Conservation (phyloP, 2,113 vertebrate species). For the Centropus bengalensis region DNA sequence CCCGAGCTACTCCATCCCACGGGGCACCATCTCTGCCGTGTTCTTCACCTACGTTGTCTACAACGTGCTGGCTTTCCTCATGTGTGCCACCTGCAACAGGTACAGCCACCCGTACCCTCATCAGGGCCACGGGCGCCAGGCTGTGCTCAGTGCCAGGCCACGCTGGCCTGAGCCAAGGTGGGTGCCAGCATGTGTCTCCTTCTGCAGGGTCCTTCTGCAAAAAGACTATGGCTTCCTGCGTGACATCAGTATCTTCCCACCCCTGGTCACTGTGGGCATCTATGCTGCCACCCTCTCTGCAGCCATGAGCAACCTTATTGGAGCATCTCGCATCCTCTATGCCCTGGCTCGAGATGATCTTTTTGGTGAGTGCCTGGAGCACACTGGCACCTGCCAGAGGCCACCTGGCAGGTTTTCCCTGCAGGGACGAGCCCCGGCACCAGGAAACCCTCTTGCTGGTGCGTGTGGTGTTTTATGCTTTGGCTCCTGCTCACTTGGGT, state of each 20-base stretch:
- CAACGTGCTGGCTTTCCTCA: constrained; percentile 82
- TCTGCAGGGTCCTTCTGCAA: constrained; percentile 82
- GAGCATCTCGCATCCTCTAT: constrained; percentile 89
- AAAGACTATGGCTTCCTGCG: constrained; percentile 87
- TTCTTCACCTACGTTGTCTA: constrained; percentile 92
- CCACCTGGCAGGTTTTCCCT: not conserved
- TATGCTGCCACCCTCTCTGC: constrained; percentile 88
- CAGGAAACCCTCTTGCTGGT: not conserved
- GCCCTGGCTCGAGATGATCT: constrained; percentile 88
- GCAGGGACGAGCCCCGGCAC: not conserved
- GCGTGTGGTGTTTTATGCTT: not conserved
- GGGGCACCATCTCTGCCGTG: constrained; percentile 89
- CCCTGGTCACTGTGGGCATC: constrained; percentile 85
- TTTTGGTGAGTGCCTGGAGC: constrained; percentile 79
- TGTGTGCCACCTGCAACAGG: constrained; percentile 90
- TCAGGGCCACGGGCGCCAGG: not conserved
- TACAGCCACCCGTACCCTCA: not conserved
- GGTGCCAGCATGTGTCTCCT: not conserved
- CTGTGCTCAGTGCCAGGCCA: not conserved
- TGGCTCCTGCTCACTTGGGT: not conserved
- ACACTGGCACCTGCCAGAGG: rapidly evolving
- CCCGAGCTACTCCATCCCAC: constrained; percentile 89
- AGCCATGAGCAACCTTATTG: constrained; percentile 91
- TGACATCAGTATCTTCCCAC: constrained; percentile 87
- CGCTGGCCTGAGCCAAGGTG: not conserved